Evolutionary conservation across 2,113 vertebrate genomes (phyloP).

Genomic region (Eptesicus fuscus): DNA sequence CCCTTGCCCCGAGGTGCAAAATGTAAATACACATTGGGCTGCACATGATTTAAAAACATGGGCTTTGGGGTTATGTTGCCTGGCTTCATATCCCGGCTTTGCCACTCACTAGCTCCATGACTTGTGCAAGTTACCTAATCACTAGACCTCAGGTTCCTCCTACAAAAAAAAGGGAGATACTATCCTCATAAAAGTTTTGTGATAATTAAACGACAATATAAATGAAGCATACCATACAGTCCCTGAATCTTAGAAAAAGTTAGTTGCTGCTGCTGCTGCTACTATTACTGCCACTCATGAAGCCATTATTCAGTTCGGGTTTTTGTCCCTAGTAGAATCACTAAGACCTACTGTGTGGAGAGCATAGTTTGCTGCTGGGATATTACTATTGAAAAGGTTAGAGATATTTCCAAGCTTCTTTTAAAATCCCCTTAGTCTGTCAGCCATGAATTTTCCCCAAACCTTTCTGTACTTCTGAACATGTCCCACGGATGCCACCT

Average conservation of each 20-base stretch:
- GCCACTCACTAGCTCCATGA: background rate
- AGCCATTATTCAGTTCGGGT: background rate
- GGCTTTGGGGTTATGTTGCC: background rate
- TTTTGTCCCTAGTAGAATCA: background rate
- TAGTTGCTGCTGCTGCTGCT: background rate
- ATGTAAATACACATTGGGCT: background rate
- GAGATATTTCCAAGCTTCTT: background rate
- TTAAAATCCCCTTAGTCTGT: background rate
- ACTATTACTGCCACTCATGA: background rate
- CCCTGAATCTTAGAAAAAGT: background rate
- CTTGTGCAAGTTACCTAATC: background rate
- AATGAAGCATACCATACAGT: background rate
- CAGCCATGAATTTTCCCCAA: background rate
- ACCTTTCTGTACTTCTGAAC: background rate
- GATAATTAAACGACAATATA: background rate
- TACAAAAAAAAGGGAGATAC: background rate
- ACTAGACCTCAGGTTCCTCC: background rate
- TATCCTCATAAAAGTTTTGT: background rate
- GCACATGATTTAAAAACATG: background rate
- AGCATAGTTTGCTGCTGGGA: background rate
- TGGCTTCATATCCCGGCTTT: background rate
- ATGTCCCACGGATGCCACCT: background rate
- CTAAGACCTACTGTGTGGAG: background rate
- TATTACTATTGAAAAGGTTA: background rate
- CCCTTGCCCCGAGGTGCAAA: background rate